A percentile compares a stretch with the other conserved stretches of the same genome.
phyloP scores from a whole-genome alignment of 2,113 vertebrate genomes.

The Ophthalmolycus amberensis region DNA sequence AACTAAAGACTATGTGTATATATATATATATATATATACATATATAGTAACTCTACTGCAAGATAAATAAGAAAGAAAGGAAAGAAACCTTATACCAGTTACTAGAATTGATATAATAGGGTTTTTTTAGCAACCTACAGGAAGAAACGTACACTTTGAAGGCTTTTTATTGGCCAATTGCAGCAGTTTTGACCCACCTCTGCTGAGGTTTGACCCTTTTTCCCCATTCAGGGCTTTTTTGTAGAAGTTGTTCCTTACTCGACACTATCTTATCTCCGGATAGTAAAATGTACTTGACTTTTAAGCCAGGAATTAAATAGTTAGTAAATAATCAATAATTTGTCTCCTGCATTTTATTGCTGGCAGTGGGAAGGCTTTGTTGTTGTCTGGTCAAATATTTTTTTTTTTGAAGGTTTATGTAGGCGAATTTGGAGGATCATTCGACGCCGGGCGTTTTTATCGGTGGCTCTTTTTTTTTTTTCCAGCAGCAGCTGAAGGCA shows the following conservation, averaged over 20 bases:
- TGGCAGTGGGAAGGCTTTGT: neutral
- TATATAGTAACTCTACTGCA: no score
- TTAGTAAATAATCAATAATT: neutral
- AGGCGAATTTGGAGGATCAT: neutral
- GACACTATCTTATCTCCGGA: no score
- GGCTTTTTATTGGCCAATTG: neutral
- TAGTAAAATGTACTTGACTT: neutral
- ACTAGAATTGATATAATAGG: neutral
- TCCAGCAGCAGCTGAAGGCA: slow-evolving; percentile 52
- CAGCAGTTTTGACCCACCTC: neutral
- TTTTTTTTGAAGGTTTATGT: neutral
- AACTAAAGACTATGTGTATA: neutral
- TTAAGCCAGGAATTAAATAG: neutral
- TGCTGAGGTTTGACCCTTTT: neutral
- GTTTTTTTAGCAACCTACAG: neutral
- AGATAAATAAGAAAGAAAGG: no score
- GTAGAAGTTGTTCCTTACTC: neutral
- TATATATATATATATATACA: no score
- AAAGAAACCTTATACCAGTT: neutral
- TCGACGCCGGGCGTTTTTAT: neutral
- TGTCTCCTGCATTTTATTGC: neutral
- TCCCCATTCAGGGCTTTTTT: neutral
- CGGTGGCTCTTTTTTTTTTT: accelerated
- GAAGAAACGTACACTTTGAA: neutral
- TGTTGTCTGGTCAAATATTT: neutral